Base-by-base conservation (phyloP, 2,888 invertebrate species). In the Sacculina carcini region DNA sequence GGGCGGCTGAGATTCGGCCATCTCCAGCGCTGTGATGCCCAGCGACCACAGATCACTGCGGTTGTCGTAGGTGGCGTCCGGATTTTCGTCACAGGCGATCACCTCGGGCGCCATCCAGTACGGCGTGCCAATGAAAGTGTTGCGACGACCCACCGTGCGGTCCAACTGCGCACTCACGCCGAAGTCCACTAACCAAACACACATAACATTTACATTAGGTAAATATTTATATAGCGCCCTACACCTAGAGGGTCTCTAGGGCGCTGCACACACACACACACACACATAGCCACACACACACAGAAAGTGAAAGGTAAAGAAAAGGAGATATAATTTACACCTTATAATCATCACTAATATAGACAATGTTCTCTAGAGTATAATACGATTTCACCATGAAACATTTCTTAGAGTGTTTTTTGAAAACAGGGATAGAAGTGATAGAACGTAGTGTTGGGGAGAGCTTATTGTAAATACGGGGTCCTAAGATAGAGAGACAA, bases 91-190 rank as follows among this genome's bases (percentile, higher is more conserved):
- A 69, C 98, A 99, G 52, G 96, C 98, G 63, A 98, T 98, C 47
- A 96, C 96, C 73, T 96, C 96, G 3, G 94, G 96, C 38, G 94
- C 94, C 96, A 96, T 96, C 89, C 89, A 89, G 66, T 89, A 89
- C 9, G 87, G 89, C 19, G 89, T 89, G 58, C 98, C 98, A 62
- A 99, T 98, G 66, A 99, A 98, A 44, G 94, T 99, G 69, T 98
- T 99, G 63, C 98, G 75, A 61, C 96, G 74, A 55, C 98, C 98
- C 67, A 99, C 94, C 58, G 98, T 99, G 63, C 96, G 77, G 71
- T 99, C 98, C 64, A 98, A 71, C 69, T 99, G 98, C 58, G 98
- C 98, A 58, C 92, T 92, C 53, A 98, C 98, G 63, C 98, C 98
- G 70, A 98, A 98, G 71, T 98, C 98, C 63, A 98, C 96, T 82